Evolutionary conservation across 2,888 invertebrate genomes (phyloP), one percentile per base, ranked within the genome.

Genomic region (Gnatocerus cornutus): DNA sequence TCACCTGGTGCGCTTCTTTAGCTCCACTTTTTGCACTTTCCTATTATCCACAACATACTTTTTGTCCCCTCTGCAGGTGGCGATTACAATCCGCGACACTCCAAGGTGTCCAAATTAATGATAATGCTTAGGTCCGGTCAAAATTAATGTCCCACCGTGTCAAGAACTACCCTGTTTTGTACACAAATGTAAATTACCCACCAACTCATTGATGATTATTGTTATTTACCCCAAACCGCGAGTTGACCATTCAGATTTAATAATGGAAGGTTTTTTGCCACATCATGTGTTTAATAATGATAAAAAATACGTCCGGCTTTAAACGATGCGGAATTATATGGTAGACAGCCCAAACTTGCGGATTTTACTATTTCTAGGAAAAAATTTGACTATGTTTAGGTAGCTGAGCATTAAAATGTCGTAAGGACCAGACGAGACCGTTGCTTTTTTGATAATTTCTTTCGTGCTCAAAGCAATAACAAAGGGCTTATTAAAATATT

Each of bases 251-350:
- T 62, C 62, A 62, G 62, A 62, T 62, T 62, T 62, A 62, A 62
- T 62, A 62, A 52, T 50, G 43, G 52, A 41, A 50, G 41, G 41
- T 59, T 62, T 55, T 62, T 62, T 62, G 62, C 52, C 62, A 52
- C 62, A 45, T 45, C 29, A 58, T 59, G 46, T 59, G 45, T 46
- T 59, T 30, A 59, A 53, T 53, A 53, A 53, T 37, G 10, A 33
- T 53, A 59, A 59, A 59, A 30, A 12, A 55, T 8, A 56, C 45
- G 43, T 62, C 62, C 52, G 62, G 50, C 10, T 27, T 13, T 52
- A 62, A 52, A 62, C 62, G 50, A 50, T 21, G 12, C 41, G 27
- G 50, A 62, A 62, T 62, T 62, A 62, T 62, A 62, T 7, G 50
- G 50, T 29, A 16, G 9, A 10, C 21, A 43, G 12, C 13, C 13